These are phyloP conservation scores for Psettodes erumei DNA, from an alignment of 2,113 vertebrate genomes.

Conservation along the genomic window DNA sequence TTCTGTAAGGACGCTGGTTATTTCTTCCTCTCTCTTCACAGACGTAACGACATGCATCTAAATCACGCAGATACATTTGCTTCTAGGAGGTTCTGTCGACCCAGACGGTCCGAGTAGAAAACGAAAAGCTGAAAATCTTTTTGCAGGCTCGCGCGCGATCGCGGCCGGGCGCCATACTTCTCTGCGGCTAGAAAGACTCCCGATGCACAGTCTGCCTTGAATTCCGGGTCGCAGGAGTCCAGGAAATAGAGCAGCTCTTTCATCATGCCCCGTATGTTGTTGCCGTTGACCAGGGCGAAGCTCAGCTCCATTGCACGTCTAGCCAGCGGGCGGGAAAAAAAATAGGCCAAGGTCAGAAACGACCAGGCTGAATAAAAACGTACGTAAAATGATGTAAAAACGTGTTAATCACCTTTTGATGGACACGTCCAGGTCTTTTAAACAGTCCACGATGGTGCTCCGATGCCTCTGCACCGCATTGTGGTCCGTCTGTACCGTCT, in stretches of 20 bases:
- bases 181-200: slow-evolving; percentile 98
- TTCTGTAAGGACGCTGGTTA: neutral
- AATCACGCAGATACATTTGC: neutral
- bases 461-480: slow-evolving; percentile 98
- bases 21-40: neutral
- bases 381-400: neutral
- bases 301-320: slow-evolving; percentile 99
- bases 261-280: slow-evolving; percentile 99
- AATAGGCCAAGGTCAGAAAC: slow-evolving; percentile 10
- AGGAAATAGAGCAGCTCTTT: slow-evolving; percentile 99
- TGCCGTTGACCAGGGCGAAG: slow-evolving; percentile 98
- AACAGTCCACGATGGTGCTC: slow-evolving; percentile 98
- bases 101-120: neutral
- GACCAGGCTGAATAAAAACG: neutral
- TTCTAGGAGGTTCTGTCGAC: neutral
- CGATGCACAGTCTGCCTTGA: slow-evolving; percentile 98
- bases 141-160: neutral
- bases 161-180: slow-evolving; percentile 90
- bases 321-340: slow-evolving; percentile 33
- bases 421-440: slow-evolving; percentile 98
- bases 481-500: slow-evolving; percentile 99
- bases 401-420: slow-evolving; percentile 91
- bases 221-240: slow-evolving; percentile 98
- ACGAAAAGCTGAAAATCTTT: neutral
- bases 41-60: neutral